Conservation (phyloP, 2,113 vertebrate species). For the Malaclemys terrapin region DNA sequence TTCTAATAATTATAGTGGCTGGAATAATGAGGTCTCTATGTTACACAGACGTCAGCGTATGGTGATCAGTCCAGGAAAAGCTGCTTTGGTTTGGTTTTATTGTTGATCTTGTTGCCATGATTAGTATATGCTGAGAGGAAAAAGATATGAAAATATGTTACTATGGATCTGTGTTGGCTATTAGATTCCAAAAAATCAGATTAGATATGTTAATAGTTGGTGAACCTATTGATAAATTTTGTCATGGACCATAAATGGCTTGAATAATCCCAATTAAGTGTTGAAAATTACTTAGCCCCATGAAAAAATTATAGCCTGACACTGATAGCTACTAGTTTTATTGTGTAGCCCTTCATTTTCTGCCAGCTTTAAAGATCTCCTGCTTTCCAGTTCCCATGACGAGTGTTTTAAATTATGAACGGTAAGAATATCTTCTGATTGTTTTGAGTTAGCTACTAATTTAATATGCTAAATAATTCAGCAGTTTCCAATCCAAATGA, state of each 20-base stretch:
- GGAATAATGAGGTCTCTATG: neutral
- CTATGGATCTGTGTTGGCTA: neutral
- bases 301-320: conserved; percentile 22
- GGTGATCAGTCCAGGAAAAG: neutral
- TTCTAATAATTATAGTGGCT: neutral
- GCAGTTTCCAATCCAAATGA: conserved; percentile 14
- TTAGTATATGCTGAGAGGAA: neutral
- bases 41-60: neutral
- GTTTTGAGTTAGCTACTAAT: conserved; percentile 69
- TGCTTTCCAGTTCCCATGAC: conserved; percentile 7
- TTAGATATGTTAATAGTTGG: neutral
- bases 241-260: neutral
- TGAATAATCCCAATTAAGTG: conserved; percentile 48
- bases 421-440: conserved; percentile 64
- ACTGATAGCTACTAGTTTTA: conserved; percentile 45
- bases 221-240: neutral
- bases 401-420: conserved; percentile 69
- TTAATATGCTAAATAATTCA: conserved; percentile 67
- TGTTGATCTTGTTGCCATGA: neutral
- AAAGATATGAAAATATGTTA: neutral
- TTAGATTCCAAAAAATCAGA: neutral
- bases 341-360: conserved; percentile 28
- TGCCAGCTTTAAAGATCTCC: conserved; percentile 48
- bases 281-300: conserved; percentile 24
- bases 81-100: neutral